Percentiles rank a stretch among this genome's conserved stretches.
These are phyloP conservation scores for Amphipoea oculea DNA, from an alignment of 2,888 invertebrate species.

Conservation along the genomic window DNA sequence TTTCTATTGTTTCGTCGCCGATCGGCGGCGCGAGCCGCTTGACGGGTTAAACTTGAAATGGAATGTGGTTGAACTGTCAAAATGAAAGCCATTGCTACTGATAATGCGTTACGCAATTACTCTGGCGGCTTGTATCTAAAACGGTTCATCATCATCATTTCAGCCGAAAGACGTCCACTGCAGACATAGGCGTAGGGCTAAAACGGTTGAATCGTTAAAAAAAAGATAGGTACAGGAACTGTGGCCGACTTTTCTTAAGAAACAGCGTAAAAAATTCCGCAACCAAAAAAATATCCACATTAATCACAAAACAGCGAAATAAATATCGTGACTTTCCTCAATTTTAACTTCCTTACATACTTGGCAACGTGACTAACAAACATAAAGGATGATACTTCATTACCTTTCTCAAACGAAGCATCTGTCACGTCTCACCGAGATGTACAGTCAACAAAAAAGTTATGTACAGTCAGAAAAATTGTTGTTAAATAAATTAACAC, in stretches of 20 bases:
- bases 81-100: no score
- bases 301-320: neutral
- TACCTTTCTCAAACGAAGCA: conserved; percentile 12
- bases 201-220: neutral
- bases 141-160: no score
- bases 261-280: neutral
- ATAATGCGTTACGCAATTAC: no score
- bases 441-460: conserved; percentile 8
- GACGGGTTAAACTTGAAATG: no score
- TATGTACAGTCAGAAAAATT: neutral
- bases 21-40: no score
- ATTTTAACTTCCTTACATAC: conserved; percentile 26
- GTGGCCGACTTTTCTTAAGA: neutral
- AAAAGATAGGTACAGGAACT: neutral
- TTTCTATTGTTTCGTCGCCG: no score
- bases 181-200: no score
- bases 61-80: no score
- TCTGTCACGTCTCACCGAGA: conserved; percentile 18
- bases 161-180: no score
- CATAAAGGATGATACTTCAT: conserved; percentile 36
- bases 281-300: neutral
- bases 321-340: conserved; percentile 22
- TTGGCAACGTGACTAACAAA: conserved; percentile 26
- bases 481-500: neutral
- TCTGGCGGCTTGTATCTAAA: no score